Base-by-base conservation (phyloP, 2,797 vertebrate species). In the Danio jaintianensis region DNA sequence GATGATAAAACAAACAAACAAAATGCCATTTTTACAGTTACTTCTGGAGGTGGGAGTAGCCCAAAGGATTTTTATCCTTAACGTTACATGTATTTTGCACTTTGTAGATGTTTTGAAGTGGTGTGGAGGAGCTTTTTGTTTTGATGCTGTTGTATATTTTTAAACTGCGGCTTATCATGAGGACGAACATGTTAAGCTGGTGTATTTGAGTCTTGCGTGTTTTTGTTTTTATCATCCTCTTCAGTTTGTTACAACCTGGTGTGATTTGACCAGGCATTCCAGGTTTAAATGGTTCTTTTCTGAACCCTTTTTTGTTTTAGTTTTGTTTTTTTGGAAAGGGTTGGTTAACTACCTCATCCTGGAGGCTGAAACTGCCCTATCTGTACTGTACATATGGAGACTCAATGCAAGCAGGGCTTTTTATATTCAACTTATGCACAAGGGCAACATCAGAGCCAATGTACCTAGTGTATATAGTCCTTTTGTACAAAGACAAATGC, bases 291-390 rank as follows among this genome's bases (percentile, higher is more conserved):
- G 93, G 95, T 95, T 96, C 94, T 95, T 94, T 96, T 95, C 90
- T 92, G 94, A 96, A 95, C 94, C 62, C n/a, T 13, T 93, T 89
- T n/a, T 56, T 68, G 15, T 61, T 48, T 36, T 66, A 48, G 55
- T 59, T 75, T 22, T 10, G 56, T 15, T 64, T 84, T 43, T 70
- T 93, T 95, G 94, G 94, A 94, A 95, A 94, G 95, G 95, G 95
- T 96, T 95, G 92, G 94, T 95, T 95, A 95, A 95, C 96, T 97
- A 97, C 96, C 96, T 98, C 96, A 91, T 94, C 95, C 94, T 96
- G 93, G 93, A 95, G 95, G 96, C 96, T 95, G 90, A 92, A 80
- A 94, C 96, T 95, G 94, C 95, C 94, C 94, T 93, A 92, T 95
- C 92, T 94, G 88, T 96, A 94, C 93, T 96, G 93, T 96, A 95